Percentiles rank a stretch among this genome's conserved stretches.
phyloP scores from a whole-genome alignment of 2,888 invertebrate species.

The Opisthograptis luteolata region DNA sequence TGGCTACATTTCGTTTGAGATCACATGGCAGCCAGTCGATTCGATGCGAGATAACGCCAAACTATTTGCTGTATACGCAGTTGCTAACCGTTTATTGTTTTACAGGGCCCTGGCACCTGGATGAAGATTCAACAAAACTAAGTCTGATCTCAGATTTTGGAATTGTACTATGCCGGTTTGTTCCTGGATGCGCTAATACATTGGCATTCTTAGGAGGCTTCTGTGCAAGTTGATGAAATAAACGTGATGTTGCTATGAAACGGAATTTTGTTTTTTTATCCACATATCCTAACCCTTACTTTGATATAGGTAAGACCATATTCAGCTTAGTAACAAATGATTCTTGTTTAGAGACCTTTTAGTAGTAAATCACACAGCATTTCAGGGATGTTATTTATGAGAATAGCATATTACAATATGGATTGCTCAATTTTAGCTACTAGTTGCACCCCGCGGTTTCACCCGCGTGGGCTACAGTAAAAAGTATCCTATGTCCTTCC shows the following conservation, averaged over 20 bases:
- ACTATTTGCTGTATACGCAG: not conserved
- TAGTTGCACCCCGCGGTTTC: too few species aligned
- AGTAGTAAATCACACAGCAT: too few species aligned
- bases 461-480: too few species aligned
- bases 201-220: not conserved
- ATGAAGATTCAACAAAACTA: slow-evolving; percentile 31
- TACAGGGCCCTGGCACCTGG: slow-evolving; percentile 47
- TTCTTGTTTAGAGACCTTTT: too few species aligned
- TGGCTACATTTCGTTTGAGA: slow-evolving; percentile 2
- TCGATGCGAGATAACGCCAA: not conserved
- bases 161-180: not conserved
- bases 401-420: too few species aligned
- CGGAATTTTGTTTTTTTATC: not conserved
- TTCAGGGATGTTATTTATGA: too few species aligned
- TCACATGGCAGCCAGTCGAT: not conserved
- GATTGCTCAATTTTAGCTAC: too few species aligned
- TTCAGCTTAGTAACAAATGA: too few species aligned
- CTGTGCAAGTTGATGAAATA: slow-evolving; percentile 5
- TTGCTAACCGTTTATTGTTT: slow-evolving; percentile 35
- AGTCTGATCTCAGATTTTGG: not conserved
- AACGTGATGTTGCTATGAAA: not conserved
- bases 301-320: too few species aligned
- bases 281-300: too few species aligned
- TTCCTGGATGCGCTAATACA: too few species aligned
- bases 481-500: too few species aligned